phyloP scores from a whole-genome alignment of 1,140 invertebrate genomes.

The Helicoverpa zea region DNA sequence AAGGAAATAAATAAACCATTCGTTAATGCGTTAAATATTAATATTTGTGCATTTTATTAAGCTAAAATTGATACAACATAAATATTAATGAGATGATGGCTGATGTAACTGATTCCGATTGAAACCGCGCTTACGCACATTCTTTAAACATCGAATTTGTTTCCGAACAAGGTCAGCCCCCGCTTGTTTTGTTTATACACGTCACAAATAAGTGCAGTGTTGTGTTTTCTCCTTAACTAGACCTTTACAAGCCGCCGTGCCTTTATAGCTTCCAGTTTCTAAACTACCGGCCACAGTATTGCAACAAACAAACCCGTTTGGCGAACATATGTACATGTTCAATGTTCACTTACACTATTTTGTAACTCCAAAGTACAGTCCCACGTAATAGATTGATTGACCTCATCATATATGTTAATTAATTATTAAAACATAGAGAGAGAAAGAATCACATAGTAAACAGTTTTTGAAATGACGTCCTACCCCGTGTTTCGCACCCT shows the following conservation, averaged over 20 bases:
- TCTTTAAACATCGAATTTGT: background rate
- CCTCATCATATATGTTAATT: no score
- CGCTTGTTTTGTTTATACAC: background rate
- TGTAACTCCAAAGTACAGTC: background rate
- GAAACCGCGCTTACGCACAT: constrained; percentile 7
- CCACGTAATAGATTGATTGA: no score
- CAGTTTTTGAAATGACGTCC: background rate
- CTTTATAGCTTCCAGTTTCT: constrained; percentile 7
- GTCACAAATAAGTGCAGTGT: background rate
- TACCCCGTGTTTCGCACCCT: background rate
- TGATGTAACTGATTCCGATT: constrained; percentile 26
- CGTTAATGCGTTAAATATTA: background rate
- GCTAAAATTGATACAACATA: background rate
- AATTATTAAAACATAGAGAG: no score
- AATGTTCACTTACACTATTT: background rate
- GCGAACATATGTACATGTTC: background rate
- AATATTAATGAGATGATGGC: constrained; percentile 13
- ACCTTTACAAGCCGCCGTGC: background rate
- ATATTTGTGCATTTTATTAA: background rate
- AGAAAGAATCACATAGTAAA: no score
- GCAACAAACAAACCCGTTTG: constrained; percentile 29
- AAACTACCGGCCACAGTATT: constrained; percentile 17
- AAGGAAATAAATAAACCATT: background rate
- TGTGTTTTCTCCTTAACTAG: constrained; percentile 9
- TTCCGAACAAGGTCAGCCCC: background rate